Base-by-base conservation (phyloP, 2,888 invertebrate species). In the Petrolisthes cinctipes region DNA sequence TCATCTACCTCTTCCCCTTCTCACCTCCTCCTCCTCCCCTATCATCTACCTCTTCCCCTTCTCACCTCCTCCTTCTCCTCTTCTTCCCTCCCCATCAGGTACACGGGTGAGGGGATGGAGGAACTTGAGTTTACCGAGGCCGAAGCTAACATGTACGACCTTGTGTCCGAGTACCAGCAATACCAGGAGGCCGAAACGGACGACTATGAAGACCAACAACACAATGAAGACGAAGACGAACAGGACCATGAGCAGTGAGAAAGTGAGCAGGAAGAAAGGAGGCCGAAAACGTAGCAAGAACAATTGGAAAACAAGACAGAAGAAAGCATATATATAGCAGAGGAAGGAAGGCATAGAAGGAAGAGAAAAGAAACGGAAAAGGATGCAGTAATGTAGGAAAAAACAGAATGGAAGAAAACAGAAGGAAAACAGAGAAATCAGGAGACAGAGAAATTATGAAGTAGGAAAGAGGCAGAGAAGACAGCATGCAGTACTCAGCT, bases 181-280 rank as follows among this genome's bases (percentile, higher is more conserved):
- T 97, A 97, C 94, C 97, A 98, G 93, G 97, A 97, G 93, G 97
- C 97, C 90, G 96, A 97, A 17, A 96, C 96, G 78, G 97, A 97
- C 91, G 97, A 97, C 92, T 56, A 17, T n/a, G 78, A 37, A 23
- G 71, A 71, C n/a, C 20, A 66, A 17, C 14, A 71, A n/a, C n/a
- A 6, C 37, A 23, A 37, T 5, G 80, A 80, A 11, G 80, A 80
- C 57, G 61, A 80, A 5, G 56, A 37, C 7, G 61, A 80, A 3
- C 57, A 80, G 9, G 80, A 80, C 9, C 20, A 80, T 4, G 80
- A 57, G 61, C 23, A 57, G 57, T 20, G 23, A 11, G 20, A 79
- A 17, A 37, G 57, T 6, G 80, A n/a, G 37, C n/a, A 9, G 76
- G 5, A n/a, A 23, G 6, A 6, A 71, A 71, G 6, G 71, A 71